Base-by-base conservation (phyloP, 1,140 invertebrate species). In the Anadara kagoshimensis region DNA sequence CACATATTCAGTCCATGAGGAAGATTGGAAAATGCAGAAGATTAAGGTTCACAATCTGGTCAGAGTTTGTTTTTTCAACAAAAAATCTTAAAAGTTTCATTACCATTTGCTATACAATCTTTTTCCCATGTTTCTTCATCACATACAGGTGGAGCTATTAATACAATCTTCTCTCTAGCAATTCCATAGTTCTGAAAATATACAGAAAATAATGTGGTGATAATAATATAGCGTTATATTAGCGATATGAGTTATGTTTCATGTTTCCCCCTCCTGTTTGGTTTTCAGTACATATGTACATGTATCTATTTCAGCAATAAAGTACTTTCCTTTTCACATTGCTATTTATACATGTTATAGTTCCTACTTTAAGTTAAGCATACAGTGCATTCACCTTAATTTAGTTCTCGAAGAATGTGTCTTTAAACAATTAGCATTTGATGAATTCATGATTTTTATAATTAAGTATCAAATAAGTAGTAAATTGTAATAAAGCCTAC, bases 101-200 rank as follows among this genome's bases (percentile, higher is more conserved):
- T 71, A 80, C 83, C 81, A 63, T 79, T 81, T 3, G 56, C 47
- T 24, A 69, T 54, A 57, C 82, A 86, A 14, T 81, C 80, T 45
- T 68, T 66, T 29, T 66, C 71, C 83, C 81, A 89, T 41, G 80
- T 79, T 43, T 81, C 62, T 36, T 82, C 78, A 78, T 82, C 71
- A 79, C 81, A 85, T 11, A 83, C 77, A 44, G 88, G 87, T 26
- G 87, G 88, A 18, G 86, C 66, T 51, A 89, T 87, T 14, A 90
- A 49, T 54, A 89, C 81, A 36, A 89, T 83, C 61, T 82, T 83
- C 10, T 89, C 75, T 75, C 81, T 81, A 22, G 53, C 65, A 16
- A 89, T 63, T 22, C 88, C 88, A 29, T 79, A 76, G 29, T 56
- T 65, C 86, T 89, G 70, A 26, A 80, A 69, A 45, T 49, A 44